Conservation (phyloP, 2,797 vertebrate genomes). For the Rhabdomys pumilio region DNA sequence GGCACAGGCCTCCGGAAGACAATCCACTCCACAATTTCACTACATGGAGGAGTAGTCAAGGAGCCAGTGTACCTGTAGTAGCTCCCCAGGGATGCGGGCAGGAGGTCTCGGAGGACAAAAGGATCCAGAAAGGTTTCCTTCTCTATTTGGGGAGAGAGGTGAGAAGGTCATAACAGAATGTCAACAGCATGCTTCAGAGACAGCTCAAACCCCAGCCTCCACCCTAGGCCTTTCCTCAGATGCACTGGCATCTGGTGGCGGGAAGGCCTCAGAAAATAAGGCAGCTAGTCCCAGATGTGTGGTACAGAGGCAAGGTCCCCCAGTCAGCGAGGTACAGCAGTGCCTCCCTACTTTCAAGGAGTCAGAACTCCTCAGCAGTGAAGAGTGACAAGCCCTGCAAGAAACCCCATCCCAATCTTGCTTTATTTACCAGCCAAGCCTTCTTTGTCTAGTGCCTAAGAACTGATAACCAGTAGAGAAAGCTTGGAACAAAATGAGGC, state of each 20-base stretch:
- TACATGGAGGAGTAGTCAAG: slow-evolving; percentile 97
- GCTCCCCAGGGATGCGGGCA: slow-evolving; percentile 94
- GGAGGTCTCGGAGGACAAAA: slow-evolving; percentile 95
- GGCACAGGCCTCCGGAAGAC: slow-evolving; percentile 95
- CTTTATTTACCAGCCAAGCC: background rate
- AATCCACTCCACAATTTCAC: slow-evolving; percentile 98
- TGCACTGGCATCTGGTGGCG: background rate
- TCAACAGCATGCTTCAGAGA: fast-evolving
- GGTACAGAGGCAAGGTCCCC: background rate
- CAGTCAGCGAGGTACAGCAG: background rate
- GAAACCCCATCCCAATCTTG: background rate
- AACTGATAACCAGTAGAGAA: background rate
- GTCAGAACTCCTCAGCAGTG: background rate
- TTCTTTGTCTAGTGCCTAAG: background rate
- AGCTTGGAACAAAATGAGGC: background rate
- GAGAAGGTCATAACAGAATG: slow-evolving; percentile 43
- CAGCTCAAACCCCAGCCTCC: background rate
- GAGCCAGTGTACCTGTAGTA: slow-evolving; percentile 98
- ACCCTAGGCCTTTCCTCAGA: background rate
- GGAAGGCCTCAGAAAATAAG: background rate
- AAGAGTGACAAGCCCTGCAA: background rate
- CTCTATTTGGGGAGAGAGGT: slow-evolving; percentile 89
- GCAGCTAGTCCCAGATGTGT: background rate
- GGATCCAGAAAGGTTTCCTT: slow-evolving; percentile 99
- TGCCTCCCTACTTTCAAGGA: background rate